Conservation (phyloP, 2,888 invertebrate genomes). For the Bibio marci region DNA sequence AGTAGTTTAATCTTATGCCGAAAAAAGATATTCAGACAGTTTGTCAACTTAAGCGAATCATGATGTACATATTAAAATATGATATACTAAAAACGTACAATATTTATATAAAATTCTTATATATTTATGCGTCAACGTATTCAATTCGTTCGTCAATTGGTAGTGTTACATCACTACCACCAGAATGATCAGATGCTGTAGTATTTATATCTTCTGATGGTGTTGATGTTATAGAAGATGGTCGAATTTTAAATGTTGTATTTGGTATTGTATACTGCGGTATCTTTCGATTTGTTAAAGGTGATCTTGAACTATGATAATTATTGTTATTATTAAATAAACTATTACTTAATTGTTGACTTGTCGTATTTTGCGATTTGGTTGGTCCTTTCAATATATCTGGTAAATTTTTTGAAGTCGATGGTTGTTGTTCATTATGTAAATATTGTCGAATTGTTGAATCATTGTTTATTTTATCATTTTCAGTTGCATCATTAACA, state of each 20-base stretch:
- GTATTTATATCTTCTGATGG: neutral
- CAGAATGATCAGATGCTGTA: conserved; percentile 25
- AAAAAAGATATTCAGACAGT: too few species aligned
- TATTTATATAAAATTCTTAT: too few species aligned
- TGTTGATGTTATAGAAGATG: too few species aligned
- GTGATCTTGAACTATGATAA: conserved; percentile 13
- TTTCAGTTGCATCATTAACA: neutral
- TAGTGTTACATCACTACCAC: conserved; percentile 28
- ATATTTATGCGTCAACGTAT: conserved; percentile 20
- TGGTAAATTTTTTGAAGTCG: conserved; percentile 15
- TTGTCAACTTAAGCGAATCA: too few species aligned
- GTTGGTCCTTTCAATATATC: conserved; percentile 13
- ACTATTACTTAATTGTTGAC: conserved; percentile 20
- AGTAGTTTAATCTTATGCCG: too few species aligned
- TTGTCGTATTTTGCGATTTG: conserved; percentile 9
- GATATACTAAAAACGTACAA: too few species aligned
- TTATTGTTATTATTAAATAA: conserved; percentile 19
- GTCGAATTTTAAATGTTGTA: conserved; percentile 3
- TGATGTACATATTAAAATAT: too few species aligned
- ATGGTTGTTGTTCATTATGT: conserved; percentile 8
- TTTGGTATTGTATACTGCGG: conserved; percentile 14
- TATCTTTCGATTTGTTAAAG: conserved; percentile 11
- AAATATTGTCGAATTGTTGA: neutral
- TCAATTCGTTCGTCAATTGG: conserved; percentile 26
- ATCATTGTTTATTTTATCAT: neutral